These are phyloP conservation scores for Casuarius casuarius DNA, from an alignment of 2,113 vertebrate genomes.

Conservation along the genomic window DNA sequence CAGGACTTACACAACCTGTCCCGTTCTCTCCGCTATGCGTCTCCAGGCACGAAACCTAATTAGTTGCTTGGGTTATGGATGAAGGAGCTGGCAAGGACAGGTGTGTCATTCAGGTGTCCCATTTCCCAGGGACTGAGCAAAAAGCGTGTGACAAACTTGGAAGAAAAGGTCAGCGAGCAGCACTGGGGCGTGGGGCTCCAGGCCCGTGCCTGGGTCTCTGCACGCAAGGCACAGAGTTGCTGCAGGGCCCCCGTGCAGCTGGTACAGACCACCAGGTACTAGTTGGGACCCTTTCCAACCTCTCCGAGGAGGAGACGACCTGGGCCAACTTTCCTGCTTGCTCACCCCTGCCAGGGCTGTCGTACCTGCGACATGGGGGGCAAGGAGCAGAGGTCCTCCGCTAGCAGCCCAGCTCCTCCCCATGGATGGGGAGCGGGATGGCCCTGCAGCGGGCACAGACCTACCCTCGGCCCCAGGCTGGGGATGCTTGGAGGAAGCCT, in stretches of 20 bases:
- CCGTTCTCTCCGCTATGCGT: not conserved
- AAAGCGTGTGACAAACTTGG: not conserved
- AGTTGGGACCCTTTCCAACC: not conserved
- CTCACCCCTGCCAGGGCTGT: no score
- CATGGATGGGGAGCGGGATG: no score
- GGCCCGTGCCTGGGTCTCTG: no score
- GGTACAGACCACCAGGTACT: not conserved
- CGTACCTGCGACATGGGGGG: not conserved
- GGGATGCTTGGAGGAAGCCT: no score
- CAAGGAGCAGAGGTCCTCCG: no score
- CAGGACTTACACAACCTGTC: not conserved
- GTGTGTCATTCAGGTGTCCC: not conserved
- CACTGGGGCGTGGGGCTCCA: no score
- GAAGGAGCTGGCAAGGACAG: not conserved
- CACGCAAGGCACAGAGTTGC: no score
- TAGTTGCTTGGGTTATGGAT: not conserved
- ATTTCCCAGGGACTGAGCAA: no score
- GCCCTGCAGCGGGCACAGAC: no score
- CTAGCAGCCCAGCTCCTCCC: no score
- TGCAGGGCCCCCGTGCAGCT: no score
- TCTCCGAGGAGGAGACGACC: not conserved
- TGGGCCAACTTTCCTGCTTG: not conserved
- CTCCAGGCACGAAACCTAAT: constrained; percentile 6
- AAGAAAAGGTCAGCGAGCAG: not conserved
- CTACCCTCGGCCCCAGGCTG: no score